These are phyloP conservation scores for Orthosia cruda DNA, from an alignment of 2,888 invertebrate species.

Conservation along the genomic window DNA sequence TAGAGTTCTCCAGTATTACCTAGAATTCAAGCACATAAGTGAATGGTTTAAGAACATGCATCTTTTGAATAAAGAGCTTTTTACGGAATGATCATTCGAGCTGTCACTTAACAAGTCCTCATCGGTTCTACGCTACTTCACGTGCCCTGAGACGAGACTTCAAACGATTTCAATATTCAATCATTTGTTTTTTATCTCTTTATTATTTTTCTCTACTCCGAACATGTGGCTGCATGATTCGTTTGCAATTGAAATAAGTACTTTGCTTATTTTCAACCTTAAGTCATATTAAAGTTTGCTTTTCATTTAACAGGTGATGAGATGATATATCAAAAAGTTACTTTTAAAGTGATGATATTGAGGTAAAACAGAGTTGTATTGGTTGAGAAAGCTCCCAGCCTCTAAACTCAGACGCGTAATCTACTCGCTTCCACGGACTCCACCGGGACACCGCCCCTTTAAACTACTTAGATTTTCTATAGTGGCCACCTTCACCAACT, in stretches of 20 bases:
- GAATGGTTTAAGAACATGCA: constrained; percentile 5
- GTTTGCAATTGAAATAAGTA: constrained; percentile 31
- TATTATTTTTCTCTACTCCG: constrained; percentile 16
- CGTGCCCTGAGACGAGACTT: constrained; percentile 18
- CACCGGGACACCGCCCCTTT: too few relatives aligned
- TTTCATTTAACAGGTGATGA: constrained; percentile 5
- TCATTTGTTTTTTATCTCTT: constrained; percentile 44
- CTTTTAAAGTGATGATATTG: not conserved
- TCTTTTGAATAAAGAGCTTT: constrained; percentile 17
- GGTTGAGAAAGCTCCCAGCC: not conserved
- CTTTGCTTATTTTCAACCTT: constrained; percentile 4
- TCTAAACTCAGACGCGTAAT: too few relatives aligned
- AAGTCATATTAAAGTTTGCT: constrained; percentile 10
- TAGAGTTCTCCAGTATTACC: not conserved
- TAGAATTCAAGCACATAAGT: not conserved
- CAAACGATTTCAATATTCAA: constrained; percentile 46
- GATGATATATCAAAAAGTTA: not conserved
- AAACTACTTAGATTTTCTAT: too few relatives aligned
- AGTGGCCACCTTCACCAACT: too few relatives aligned
- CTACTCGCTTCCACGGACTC: too few relatives aligned
- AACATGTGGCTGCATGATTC: constrained; percentile 23
- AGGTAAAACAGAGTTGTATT: not conserved
- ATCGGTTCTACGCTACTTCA: constrained; percentile 25
- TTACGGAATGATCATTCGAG: constrained; percentile 32
- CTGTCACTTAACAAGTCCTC: constrained; percentile 45